Percentiles rank a stretch among this genome's conserved stretches.
phyloP scores from a whole-genome alignment of 2,113 vertebrate species.

The Tachuris rubrigastra region DNA sequence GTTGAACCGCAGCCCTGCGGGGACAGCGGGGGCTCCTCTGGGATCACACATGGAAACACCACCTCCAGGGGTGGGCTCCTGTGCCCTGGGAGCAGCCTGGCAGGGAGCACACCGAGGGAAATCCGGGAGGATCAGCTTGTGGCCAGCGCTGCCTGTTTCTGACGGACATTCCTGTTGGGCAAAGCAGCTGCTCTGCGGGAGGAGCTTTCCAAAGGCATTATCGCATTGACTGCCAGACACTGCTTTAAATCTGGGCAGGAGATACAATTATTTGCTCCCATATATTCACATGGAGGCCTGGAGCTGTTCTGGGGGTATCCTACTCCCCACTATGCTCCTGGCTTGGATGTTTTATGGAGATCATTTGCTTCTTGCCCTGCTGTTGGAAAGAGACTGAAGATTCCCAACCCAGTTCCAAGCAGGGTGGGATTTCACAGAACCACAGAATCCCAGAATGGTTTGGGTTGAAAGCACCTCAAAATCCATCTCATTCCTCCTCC shows the following conservation, averaged over 20 bases:
- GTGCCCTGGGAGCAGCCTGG: not conserved
- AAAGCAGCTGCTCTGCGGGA: not conserved
- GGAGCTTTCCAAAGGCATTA: accelerated
- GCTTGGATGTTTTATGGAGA: not conserved
- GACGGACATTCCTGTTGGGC: not conserved
- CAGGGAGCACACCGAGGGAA: not conserved
- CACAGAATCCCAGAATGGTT: not conserved
- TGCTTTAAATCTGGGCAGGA: accelerated
- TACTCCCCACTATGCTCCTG: not conserved
- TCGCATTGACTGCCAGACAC: accelerated
- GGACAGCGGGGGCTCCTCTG: not conserved
- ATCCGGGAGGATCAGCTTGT: accelerated
- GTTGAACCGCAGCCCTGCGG: slow-evolving; percentile 83
- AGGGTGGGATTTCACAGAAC: not conserved
- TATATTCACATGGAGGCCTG: accelerated
- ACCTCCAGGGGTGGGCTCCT: accelerated
- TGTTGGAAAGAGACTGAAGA: not conserved
- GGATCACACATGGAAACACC: accelerated
- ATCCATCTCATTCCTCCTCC: not conserved
- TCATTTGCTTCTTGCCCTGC: not conserved
- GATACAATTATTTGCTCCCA: not conserved
- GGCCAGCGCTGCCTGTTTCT: not conserved
- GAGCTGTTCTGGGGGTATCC: not conserved
- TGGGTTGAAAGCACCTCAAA: not conserved
- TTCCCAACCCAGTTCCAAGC: not conserved